A percentile compares a stretch with the other conserved stretches of the same genome.
Conservation (phyloP, 2,797 vertebrate species). For the Myiothlypis coronata region DNA sequence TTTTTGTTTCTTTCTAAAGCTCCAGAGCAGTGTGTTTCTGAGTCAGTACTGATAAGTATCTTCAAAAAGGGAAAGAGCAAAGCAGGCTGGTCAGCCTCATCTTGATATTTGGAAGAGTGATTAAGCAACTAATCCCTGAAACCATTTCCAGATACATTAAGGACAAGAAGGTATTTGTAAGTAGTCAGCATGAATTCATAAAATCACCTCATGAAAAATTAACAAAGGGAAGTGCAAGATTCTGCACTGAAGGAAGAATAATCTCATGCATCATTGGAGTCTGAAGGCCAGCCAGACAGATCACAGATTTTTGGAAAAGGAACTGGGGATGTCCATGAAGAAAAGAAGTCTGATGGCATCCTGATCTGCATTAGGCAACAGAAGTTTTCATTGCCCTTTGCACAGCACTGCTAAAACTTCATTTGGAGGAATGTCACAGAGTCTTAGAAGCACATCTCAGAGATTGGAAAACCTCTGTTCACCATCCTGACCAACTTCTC, state of each 20-base stretch:
- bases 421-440: not conserved
- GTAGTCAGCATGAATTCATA: not conserved
- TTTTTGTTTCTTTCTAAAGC: not conserved
- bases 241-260: not conserved
- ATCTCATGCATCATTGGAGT: no score
- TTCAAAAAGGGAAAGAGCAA: not conserved
- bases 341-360: not conserved
- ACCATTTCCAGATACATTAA: not conserved
- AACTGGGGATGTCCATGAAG: not conserved
- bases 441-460: not conserved
- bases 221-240: not conserved
- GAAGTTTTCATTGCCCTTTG: not conserved
- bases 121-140: not conserved
- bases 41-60: not conserved
- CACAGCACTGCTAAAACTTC: not conserved
- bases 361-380: not conserved
- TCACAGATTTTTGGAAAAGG: not conserved
- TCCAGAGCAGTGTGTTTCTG: not conserved
- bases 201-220: not conserved
- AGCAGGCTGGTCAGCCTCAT: not conserved
- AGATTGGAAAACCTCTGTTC: not conserved
- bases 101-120: not conserved
- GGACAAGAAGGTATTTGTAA: not conserved
- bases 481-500: not conserved
- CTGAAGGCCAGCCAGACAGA: accelerated